These are phyloP conservation scores for Cebus imitator DNA, from an alignment of 2,113 vertebrate genomes.

Conservation along the genomic window DNA sequence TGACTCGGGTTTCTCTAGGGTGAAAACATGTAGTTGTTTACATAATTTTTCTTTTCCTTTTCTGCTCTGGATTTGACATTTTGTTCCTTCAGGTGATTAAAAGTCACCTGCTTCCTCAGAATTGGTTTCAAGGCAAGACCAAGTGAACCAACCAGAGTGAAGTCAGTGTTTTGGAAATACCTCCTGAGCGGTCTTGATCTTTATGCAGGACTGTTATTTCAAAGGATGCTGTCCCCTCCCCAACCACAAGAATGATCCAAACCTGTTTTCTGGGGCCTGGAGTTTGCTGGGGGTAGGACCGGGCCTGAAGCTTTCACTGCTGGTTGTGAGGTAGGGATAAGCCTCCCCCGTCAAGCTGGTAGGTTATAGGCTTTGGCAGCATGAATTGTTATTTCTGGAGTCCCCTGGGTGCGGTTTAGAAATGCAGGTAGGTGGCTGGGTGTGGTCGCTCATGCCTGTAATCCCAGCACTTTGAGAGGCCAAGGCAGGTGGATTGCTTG, in stretches of 20 bases:
- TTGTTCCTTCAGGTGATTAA: not conserved
- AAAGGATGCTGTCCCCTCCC: not conserved
- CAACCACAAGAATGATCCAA: not conserved
- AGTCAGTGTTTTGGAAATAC: not conserved
- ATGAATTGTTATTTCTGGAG: not conserved
- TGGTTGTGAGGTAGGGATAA: not conserved
- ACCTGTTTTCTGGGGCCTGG: not conserved
- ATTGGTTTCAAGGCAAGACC: not conserved
- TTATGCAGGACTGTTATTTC: not conserved
- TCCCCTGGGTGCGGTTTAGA: not conserved
- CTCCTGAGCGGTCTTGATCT: not conserved
- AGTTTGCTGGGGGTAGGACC: not conserved
- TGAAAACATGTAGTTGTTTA: not conserved
- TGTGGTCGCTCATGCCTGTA: no score
- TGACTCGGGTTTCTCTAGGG: not conserved
- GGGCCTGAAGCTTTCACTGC: no score
- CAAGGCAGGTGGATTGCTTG: no score
- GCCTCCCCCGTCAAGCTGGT: not conserved
- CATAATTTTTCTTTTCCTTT: not conserved
- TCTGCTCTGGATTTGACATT: not conserved
- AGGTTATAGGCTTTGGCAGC: not conserved
- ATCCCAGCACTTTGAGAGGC: no score
- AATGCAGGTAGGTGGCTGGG: not conserved
- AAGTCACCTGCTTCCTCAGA: not conserved
- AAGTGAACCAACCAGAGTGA: not conserved